Evolutionary conservation across 1,140 invertebrate genomes (phyloP).

Genomic region (Drosophila biarmipes): DNA sequence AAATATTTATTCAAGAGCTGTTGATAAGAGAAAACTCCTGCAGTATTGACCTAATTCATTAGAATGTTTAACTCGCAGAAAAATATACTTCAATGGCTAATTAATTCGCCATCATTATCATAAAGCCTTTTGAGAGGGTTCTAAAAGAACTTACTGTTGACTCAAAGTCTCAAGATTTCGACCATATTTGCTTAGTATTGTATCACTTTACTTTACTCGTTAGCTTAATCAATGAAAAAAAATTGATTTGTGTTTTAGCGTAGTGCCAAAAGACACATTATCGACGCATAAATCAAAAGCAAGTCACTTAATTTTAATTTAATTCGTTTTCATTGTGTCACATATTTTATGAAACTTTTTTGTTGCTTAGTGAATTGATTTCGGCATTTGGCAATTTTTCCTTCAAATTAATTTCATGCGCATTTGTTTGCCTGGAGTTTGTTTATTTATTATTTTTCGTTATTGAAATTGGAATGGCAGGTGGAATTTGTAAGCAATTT

Average conservation of each 20-base stretch:
- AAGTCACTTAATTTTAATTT: slow-evolving; percentile 33
- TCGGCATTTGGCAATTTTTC: slow-evolving; percentile 62
- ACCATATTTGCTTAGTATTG: neutral
- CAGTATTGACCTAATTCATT: neutral
- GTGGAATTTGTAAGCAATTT: slow-evolving; percentile 66
- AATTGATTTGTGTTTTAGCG: slow-evolving; percentile 27
- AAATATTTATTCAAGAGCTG: slow-evolving; percentile 12
- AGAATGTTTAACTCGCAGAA: neutral
- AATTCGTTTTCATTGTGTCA: slow-evolving; percentile 12
- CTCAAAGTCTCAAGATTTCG: neutral
- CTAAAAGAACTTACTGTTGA: neutral
- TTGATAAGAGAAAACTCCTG: slow-evolving; percentile 5
- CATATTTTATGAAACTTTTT: neutral
- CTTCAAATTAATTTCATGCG: slow-evolving; percentile 65
- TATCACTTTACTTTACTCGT: slow-evolving; percentile 5
- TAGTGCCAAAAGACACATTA: slow-evolving; percentile 24
- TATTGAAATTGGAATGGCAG: slow-evolving; percentile 67
- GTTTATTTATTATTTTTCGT: slow-evolving; percentile 47
- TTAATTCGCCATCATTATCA: neutral
- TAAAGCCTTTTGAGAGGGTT: neutral
- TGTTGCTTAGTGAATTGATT: slow-evolving; percentile 16
- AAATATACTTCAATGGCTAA: neutral
- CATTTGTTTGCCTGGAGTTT: slow-evolving; percentile 33
- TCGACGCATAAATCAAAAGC: slow-evolving; percentile 9
- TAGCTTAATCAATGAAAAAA: slow-evolving; percentile 9